These are phyloP conservation scores for Tetragonula clypearis DNA, from an alignment of 1,140 invertebrate genomes.

Conservation along the genomic window DNA sequence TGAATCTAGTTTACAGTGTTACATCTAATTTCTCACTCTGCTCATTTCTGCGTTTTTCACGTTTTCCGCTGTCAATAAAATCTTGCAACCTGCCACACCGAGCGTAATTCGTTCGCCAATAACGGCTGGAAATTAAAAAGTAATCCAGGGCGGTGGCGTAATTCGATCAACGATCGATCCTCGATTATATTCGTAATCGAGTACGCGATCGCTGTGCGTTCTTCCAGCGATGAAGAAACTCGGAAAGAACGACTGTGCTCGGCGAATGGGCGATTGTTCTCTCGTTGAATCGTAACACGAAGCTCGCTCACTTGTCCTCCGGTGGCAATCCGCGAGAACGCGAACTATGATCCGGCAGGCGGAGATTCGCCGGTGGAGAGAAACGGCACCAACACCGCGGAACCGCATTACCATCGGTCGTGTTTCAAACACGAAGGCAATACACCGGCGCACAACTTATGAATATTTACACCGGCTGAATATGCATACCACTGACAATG, in stretches of 20 bases:
- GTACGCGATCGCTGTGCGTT: background rate
- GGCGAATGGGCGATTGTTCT: background rate
- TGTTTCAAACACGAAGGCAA: conserved; percentile 68
- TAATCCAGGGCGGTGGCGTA: background rate
- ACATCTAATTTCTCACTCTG: background rate
- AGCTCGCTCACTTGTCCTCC: background rate
- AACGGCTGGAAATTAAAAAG: background rate
- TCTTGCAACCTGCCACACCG: background rate
- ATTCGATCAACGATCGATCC: background rate
- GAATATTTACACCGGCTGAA: conserved; percentile 79
- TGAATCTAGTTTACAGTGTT: too few species aligned
- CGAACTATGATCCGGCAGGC: background rate
- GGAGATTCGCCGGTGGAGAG: background rate
- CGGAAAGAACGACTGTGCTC: too few species aligned
- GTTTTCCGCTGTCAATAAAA: background rate
- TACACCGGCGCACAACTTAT: conserved; percentile 71
- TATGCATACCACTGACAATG: conserved; percentile 78
- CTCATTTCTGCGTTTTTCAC: background rate
- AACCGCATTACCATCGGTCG: conserved; percentile 35
- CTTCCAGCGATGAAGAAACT: background rate
- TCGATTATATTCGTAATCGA: background rate
- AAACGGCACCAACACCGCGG: background rate
- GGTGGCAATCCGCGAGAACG: background rate
- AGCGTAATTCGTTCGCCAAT: background rate
- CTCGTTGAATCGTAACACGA: background rate